These are phyloP conservation scores for Ceryle rudis DNA, from an alignment of 2,797 vertebrate species.

Conservation along the genomic window DNA sequence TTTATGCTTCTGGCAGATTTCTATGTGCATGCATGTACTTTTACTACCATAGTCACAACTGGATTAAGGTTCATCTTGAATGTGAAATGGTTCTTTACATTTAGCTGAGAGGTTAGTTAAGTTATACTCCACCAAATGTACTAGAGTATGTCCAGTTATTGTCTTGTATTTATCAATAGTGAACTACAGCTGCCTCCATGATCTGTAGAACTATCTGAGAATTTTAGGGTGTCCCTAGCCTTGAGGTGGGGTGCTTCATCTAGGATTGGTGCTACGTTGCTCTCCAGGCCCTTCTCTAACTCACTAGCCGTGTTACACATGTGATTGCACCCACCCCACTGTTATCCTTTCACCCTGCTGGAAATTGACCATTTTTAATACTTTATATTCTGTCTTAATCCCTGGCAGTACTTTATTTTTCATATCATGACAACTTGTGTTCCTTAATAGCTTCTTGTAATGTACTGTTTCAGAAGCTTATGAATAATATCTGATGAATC, in stretches of 20 bases:
- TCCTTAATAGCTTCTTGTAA: neutral
- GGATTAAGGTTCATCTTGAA: neutral
- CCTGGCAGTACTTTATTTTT: neutral
- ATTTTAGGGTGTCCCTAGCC: neutral
- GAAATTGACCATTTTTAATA: neutral
- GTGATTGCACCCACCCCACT: accelerated
- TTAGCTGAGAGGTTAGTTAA: neutral
- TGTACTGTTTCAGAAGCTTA: neutral
- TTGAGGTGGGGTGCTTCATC: neutral
- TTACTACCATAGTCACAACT: neutral
- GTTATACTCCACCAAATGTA: neutral
- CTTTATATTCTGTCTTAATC: neutral
- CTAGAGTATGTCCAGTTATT: neutral
- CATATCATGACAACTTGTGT: neutral
- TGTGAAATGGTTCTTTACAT: accelerated
- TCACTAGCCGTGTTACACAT: accelerated
- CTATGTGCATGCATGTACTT: neutral
- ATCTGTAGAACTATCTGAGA: neutral
- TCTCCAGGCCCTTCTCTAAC: neutral
- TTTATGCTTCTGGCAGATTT: neutral
- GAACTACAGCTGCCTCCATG: neutral
- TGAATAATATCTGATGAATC: neutral
- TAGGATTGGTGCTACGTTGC: neutral
- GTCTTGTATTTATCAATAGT: neutral
- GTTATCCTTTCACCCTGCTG: neutral